Conservation (phyloP, 2,113 vertebrate genomes). For the Oncorhynchus keta region DNA sequence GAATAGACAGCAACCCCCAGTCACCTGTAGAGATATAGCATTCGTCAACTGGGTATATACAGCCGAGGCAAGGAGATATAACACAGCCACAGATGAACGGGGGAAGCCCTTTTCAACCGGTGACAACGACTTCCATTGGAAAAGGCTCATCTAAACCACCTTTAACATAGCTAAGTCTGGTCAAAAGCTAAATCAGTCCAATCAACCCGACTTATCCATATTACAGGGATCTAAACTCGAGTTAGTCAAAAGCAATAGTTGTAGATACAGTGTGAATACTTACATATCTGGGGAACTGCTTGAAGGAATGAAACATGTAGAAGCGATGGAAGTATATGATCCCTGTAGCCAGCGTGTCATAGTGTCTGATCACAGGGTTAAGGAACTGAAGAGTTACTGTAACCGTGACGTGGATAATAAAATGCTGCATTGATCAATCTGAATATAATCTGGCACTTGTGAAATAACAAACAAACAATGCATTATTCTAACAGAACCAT, state of each 20-base stretch:
- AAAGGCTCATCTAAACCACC: too few species aligned
- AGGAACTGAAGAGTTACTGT: constrained; percentile 50
- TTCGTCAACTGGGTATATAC: background rate
- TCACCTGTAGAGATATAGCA: constrained; percentile 78
- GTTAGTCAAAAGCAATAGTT: too few species aligned
- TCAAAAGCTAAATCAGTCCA: too few species aligned
- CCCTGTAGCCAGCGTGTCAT: constrained; percentile 96
- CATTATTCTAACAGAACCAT: too few species aligned
- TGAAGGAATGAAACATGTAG: constrained; percentile 99
- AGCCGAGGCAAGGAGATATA: too few species aligned
- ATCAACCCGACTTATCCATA: too few species aligned
- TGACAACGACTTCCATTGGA: too few species aligned
- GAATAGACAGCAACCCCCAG: constrained; percentile 96
- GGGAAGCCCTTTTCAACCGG: background rate
- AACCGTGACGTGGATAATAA: background rate
- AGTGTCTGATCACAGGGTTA: constrained; percentile 83
- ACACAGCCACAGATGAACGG: background rate
- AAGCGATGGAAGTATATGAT: constrained; percentile 99
- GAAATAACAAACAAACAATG: too few species aligned
- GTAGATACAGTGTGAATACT: constrained; percentile 61
- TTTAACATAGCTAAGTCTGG: too few species aligned
- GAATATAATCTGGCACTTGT: too few species aligned
- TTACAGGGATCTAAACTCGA: too few species aligned
- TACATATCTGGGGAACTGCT: constrained; percentile 98
- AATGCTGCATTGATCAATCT: too few species aligned